Percentiles rank a stretch among this genome's conserved stretches.
Evolutionary conservation across 2,113 vertebrate species (phyloP).

Genomic region (Panthera tigris): DNA sequence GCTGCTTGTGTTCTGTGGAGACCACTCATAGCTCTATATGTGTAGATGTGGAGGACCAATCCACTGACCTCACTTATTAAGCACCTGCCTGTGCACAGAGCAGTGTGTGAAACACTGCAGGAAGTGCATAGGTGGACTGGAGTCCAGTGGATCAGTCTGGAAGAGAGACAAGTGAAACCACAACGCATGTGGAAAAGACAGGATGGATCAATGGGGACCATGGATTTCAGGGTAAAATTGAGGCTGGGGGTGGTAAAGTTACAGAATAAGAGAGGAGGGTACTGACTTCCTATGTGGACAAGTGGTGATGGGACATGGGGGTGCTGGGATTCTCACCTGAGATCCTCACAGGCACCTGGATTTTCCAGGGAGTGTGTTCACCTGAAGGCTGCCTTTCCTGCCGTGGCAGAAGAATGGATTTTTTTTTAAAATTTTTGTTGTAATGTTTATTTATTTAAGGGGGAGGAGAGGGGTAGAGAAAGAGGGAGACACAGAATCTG

Average conservation of each 20-base stretch:
- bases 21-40: background rate
- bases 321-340: background rate
- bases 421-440: too few species aligned
- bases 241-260: background rate
- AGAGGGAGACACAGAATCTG: too few species aligned
- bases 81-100: background rate
- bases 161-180: background rate
- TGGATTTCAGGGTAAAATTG: background rate
- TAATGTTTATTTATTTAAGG: too few species aligned
- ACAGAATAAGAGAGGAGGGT: background rate
- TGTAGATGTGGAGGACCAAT: too few species aligned
- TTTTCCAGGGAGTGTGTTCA: background rate
- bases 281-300: background rate
- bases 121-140: accelerated
- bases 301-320: too few species aligned
- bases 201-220: accelerated
- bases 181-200: accelerated
- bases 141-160: background rate
- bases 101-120: background rate
- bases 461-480: too few species aligned
- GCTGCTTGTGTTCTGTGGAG: background rate
- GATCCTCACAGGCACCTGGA: background rate
- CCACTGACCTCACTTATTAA: background rate
- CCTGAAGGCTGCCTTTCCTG: background rate
- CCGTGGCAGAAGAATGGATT: background rate